phyloP scores from a whole-genome alignment of 92 coral and sea anemone species.

The Palythoa caribaeorum region DNA sequence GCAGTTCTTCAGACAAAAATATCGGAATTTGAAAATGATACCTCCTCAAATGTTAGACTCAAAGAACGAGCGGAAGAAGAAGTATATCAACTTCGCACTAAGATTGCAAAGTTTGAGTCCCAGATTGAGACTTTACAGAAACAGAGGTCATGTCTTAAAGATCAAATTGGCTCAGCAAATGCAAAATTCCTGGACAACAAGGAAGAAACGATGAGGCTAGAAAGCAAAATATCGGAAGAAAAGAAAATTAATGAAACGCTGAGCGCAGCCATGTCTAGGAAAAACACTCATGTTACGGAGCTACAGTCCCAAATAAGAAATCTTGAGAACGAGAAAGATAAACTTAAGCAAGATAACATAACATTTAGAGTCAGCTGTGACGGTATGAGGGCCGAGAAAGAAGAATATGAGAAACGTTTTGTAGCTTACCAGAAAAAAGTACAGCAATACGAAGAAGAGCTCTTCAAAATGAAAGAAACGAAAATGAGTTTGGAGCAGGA shows the following conservation, averaged over 20 bases:
- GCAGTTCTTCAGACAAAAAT: slow-evolving; percentile 68
- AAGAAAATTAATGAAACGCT: slow-evolving; percentile 86
- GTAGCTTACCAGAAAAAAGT: slow-evolving; percentile 71
- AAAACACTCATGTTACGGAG: slow-evolving; percentile 69
- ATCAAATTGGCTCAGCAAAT: slow-evolving; percentile 78
- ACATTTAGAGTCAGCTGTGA: slow-evolving; percentile 67
- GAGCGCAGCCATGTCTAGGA: slow-evolving; percentile 72
- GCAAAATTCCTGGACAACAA: slow-evolving; percentile 65
- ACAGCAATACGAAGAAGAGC: slow-evolving; percentile 67
- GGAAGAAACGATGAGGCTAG: slow-evolving; percentile 79
- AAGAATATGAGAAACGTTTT: slow-evolving; percentile 72
- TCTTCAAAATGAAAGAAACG: slow-evolving; percentile 67
- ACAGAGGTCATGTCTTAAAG: slow-evolving; percentile 79
- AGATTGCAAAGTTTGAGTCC: slow-evolving; percentile 85
- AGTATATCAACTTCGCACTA: slow-evolving; percentile 76
- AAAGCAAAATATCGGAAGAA: slow-evolving; percentile 84
- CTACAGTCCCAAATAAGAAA: slow-evolving; percentile 63
- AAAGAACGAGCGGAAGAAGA: slow-evolving; percentile 88
- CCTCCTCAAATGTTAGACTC: slow-evolving; percentile 70
- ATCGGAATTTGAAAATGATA: slow-evolving; percentile 80
- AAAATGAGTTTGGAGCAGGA: slow-evolving; percentile 72
- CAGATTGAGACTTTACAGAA: slow-evolving; percentile 85
- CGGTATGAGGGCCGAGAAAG: slow-evolving; percentile 81
- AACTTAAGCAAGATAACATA: slow-evolving; percentile 65
- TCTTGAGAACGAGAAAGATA: slow-evolving; percentile 72